Conservation (phyloP, 2,113 vertebrate species). For the Anoplopoma fimbria region DNA sequence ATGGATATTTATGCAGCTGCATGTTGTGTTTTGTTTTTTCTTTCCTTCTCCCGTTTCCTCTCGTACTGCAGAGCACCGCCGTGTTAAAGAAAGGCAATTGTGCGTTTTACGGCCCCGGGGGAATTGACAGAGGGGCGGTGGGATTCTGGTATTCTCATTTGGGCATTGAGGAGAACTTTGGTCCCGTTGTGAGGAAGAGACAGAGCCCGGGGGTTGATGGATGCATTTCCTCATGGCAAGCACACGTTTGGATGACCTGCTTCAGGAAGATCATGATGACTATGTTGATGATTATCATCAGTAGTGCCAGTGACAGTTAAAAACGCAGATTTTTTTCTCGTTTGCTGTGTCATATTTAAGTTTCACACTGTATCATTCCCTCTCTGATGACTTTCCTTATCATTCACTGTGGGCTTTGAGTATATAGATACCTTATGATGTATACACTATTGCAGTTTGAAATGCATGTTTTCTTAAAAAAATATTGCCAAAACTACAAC, state of each 20-base stretch:
- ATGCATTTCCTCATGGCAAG: conserved; percentile 15
- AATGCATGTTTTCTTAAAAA: too few species aligned
- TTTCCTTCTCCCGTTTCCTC: background rate
- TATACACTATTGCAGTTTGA: background rate
- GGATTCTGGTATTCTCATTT: conserved; percentile 38
- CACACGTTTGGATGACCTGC: background rate
- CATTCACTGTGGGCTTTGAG: too few species aligned
- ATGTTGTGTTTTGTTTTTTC: background rate
- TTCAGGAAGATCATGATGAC: conserved; percentile 13
- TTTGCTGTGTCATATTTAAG: background rate
- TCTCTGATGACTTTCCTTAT: background rate
- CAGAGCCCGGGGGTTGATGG: background rate
- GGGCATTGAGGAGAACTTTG: background rate
- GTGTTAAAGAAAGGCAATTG: conserved; percentile 32
- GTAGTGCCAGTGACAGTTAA: background rate
- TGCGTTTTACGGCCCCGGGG: conserved; percentile 27
- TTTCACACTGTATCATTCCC: background rate
- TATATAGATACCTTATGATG: background rate
- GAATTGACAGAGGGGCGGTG: background rate
- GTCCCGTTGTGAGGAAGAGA: conserved; percentile 2
- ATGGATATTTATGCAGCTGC: conserved; percentile 70
- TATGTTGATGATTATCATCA: background rate
- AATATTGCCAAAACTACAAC: too few species aligned
- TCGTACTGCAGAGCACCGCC: background rate
- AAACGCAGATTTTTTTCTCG: background rate